Evolutionary conservation across 2,797 vertebrate species (phyloP), one percentile per base, ranked within the genome.

Genomic region (Simalia tracyae): DNA sequence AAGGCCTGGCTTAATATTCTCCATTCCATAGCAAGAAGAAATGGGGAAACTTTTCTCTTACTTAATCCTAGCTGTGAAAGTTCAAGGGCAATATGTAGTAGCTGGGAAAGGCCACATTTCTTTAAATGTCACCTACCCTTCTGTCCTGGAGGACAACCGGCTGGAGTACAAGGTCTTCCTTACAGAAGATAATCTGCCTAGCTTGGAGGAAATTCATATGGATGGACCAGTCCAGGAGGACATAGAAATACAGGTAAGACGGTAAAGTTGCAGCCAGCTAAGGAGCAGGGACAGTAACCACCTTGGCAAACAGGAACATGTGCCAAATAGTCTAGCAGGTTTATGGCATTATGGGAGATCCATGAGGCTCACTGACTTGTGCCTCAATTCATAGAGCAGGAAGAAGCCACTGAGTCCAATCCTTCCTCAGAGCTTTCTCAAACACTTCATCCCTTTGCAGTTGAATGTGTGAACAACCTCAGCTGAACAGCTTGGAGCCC

Each of bases 241-340:
- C 92, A 96, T 98, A 66, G 97, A 98, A 94, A 96, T 99, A 94
- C 98, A 99, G 98, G 99, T 99, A 88, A 81, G 19, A 4, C 1
- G 12, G 72, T 46, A 6, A 60, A 3, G 24, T 9, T 3, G 1
- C 26, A 0, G 22, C 50, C 19, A 24, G 59, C 7, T 59, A 19
- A 24, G 36, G 54, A 22, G 19, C 36, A 42, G 72, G 36, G 68
- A 1, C 6, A 4, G 17, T 42, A 46, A 81, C 36, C 4, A 19
- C 6, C 31, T 3, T 10, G 31, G 68, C 68, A 22, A 42, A 42
- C 2, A 14, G 64, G 64, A 68, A 31, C 64, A 1, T 36, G 6
- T 0, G 1, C 6, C 31, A 17, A 36, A 22, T 76, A 17, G 19
- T 42, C 31, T 8, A 19, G 31, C 31, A 19, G 7, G 7, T 42